Evolutionary conservation across 1,140 invertebrate genomes (phyloP).

Genomic region (Dinoponera quadriceps): DNA sequence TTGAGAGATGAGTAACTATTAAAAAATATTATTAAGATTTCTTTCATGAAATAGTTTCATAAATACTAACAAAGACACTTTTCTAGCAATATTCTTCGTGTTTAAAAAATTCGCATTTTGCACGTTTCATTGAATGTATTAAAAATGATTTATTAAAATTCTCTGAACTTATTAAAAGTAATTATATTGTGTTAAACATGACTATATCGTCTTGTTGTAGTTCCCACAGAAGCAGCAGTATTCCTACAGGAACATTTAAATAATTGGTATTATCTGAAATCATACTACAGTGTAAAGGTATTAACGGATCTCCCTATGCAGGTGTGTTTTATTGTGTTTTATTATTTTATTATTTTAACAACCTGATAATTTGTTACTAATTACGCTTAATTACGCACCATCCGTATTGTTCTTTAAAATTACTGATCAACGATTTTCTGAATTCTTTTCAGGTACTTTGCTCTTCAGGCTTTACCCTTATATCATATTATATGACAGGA

Average conservation of each 20-base stretch:
- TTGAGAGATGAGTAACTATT: neutral
- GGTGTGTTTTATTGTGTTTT: slow-evolving; percentile 86
- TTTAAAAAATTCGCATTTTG: neutral
- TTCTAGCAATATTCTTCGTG: neutral
- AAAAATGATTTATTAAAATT: neutral
- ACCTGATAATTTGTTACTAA: neutral
- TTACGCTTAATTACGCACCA: slow-evolving; percentile 25
- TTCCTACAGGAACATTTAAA: slow-evolving; percentile 95
- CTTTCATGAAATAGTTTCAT: neutral
- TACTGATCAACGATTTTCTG: neutral
- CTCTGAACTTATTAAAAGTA: slow-evolving; percentile 10
- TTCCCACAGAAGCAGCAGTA: slow-evolving; percentile 93
- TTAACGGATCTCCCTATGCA: slow-evolving; percentile 94
- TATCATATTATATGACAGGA: slow-evolving; percentile 93
- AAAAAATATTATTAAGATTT: neutral
- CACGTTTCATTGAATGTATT: slow-evolving; percentile 14
- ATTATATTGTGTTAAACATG: neutral
- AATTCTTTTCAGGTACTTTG: slow-evolving; percentile 88
- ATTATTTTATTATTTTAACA: slow-evolving; percentile 42
- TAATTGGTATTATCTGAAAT: slow-evolving; percentile 94
- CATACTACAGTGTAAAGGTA: slow-evolving; percentile 95
- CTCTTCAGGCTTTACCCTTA: slow-evolving; percentile 90
- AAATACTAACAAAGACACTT: neutral
- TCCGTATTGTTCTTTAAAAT: slow-evolving; percentile 43
- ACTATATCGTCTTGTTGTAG: slow-evolving; percentile 85